Conservation (phyloP, 35 echinoderm and acorn worm species). For the Diadema setosum region DNA sequence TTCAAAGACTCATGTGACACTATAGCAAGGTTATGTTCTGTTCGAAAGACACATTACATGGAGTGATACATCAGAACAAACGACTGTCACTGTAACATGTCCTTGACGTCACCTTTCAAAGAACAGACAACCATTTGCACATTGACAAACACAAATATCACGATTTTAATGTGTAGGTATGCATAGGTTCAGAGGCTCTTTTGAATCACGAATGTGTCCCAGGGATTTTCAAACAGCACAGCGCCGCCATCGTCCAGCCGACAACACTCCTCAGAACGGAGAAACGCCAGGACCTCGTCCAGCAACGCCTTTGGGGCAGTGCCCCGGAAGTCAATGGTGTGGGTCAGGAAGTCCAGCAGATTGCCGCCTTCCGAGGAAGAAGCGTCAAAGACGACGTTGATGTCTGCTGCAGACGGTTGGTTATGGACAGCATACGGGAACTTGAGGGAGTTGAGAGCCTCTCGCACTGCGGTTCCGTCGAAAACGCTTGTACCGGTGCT, state of each 20-base stretch:
- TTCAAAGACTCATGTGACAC: too few species aligned
- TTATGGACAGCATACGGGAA: neutral
- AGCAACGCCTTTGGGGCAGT: conserved; percentile 10
- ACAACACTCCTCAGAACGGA: neutral
- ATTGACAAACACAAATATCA: too few species aligned
- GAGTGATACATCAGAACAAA: too few species aligned
- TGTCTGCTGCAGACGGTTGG: neutral
- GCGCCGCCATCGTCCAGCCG: neutral
- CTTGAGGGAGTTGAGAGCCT: neutral
- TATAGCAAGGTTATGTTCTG: too few species aligned
- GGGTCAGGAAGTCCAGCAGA: conserved; percentile 47
- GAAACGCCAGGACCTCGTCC: neutral
- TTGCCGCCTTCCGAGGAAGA: conserved; percentile 3
- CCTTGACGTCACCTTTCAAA: too few species aligned
- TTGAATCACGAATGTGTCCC: neutral
- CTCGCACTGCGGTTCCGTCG: neutral
- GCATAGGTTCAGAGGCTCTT: too few species aligned
- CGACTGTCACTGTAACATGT: too few species aligned
- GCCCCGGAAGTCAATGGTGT: conserved; percentile 22
- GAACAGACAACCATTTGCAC: too few species aligned
- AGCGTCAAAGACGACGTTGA: conserved; percentile 26
- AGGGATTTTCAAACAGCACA: neutral
- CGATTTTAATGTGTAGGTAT: too few species aligned
- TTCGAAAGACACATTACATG: too few species aligned
- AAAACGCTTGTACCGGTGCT: neutral